Base-by-base conservation (phyloP, 2,113 vertebrate genomes). In the Myotis brandtii region DNA sequence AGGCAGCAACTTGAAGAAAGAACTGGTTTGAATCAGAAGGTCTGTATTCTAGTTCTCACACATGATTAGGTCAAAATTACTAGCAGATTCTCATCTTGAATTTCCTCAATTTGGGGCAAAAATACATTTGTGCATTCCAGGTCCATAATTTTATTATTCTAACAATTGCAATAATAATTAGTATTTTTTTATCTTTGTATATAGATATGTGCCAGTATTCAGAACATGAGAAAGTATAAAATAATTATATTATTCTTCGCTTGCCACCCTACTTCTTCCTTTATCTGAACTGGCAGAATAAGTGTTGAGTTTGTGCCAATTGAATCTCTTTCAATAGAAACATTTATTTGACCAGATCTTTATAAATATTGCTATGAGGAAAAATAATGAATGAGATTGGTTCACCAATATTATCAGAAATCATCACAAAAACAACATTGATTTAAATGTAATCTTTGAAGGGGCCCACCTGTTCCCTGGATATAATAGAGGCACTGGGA, bases 401-500 rank as follows among this genome's bases (percentile, higher is more conserved):
- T 88, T 94, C 30, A 54, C 32, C 10, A 43, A 3, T 54, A 21
- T 50, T 54, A 43, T 25, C 16, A 77, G 46, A 81, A 90, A 75
- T 69, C 37, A 83, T 70, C 27, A 56, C 1, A 86, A 79, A 48
- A 59, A 13, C n/a, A 50, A 64, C 7, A 40, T 4, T 40, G 52
- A 89, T 64, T 77, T 16, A 32, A 43, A 80, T 80, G 62, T 50
- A 34, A 3, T 10, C 79, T 94, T 95, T 67, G 73, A 95, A 89
- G 50, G n/a, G 75, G 43, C 43, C 50, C 3, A 48, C 62, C 75
- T 85, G 27, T 14, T 91, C 73, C 90, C 85, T 86, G 85, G 90
- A 90, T 94, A 84, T 93, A 97, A 37, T 66, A 95, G 92, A 95
- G 94, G 92, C 88, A 89, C 18, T 95, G 70, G 91, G 94, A 97